These are phyloP conservation scores for Paracentrotus lividus DNA, from an alignment of 53 echinoderm and acorn worm species.

Conservation along the genomic window DNA sequence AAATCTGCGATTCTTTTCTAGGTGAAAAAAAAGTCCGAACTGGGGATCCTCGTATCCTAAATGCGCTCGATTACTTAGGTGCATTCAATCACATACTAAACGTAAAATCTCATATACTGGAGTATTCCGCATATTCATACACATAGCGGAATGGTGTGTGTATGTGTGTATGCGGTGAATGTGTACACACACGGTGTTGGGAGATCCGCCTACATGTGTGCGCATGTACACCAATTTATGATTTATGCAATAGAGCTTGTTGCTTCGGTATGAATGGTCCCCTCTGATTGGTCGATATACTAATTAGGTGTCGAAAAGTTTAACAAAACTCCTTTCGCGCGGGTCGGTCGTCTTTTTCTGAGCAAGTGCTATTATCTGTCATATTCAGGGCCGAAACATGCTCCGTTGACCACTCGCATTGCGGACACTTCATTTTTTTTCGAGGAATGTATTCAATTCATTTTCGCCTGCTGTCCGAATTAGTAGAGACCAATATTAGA, in stretches of 20 bases:
- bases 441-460: conserved; percentile 62
- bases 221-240: conserved; percentile 97
- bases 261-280: conserved; percentile 81
- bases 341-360: conserved; percentile 53
- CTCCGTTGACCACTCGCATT: conserved; percentile 59
- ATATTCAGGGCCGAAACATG: conserved; percentile 59
- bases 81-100: conserved; percentile 76
- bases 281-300: conserved; percentile 72
- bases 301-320: conserved; percentile 96
- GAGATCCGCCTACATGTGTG: conserved; percentile 88
- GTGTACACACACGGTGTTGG: conserved; percentile 75
- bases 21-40: conserved; percentile 67
- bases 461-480: conserved; percentile 58
- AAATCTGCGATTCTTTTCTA: conserved; percentile 64
- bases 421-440: conserved; percentile 61
- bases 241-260: conserved; percentile 95
- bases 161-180: conserved; percentile 79
- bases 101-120: conserved; percentile 82
- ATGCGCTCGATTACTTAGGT: conserved; percentile 74
- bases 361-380: conserved; percentile 60
- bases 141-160: conserved; percentile 77
- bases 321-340: conserved; percentile 72
- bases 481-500: conserved; percentile 26
- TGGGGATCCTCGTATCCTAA: conserved; percentile 69
- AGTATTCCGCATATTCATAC: conserved; percentile 82